Conservation (phyloP, 2,888 invertebrate genomes). For the Oscheius sp. region DNA sequence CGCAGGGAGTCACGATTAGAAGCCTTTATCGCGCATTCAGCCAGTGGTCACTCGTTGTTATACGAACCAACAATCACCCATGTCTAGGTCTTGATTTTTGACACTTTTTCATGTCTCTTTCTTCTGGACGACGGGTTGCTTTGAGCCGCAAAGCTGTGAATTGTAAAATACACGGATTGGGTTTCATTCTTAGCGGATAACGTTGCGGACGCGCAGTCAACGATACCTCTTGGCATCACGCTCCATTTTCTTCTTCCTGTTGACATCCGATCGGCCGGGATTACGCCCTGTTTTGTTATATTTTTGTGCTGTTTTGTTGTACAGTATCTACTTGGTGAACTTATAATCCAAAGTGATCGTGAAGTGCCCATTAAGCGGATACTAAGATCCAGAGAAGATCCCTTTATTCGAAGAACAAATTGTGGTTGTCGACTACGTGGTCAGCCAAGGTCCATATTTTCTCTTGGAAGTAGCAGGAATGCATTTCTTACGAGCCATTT, state of each 20-base stretch:
- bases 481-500: too few species aligned
- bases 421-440: background rate
- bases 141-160: constrained; percentile 33
- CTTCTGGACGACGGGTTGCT: constrained; percentile 6
- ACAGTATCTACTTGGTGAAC: background rate
- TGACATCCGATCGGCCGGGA: background rate
- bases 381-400: too few species aligned
- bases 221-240: constrained; percentile 24
- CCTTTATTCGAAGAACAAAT: too few species aligned
- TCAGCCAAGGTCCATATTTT: too few species aligned
- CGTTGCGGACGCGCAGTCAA: constrained; percentile 34
- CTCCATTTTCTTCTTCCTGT: constrained; percentile 23
- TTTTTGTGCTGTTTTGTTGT: background rate
- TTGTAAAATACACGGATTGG: constrained; percentile 33
- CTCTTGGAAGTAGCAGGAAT: too few species aligned
- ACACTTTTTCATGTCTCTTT: constrained; percentile 3
- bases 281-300: background rate
- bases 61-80: constrained; percentile 9
- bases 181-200: constrained; percentile 34
- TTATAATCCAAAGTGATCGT: background rate
- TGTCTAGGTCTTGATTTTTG: background rate
- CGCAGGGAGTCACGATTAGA: constrained; percentile 36
- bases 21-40: constrained; percentile 36
- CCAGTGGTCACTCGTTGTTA: constrained; percentile 22
- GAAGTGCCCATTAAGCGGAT: too few species aligned